Evolutionary conservation across 2,888 invertebrate genomes (phyloP).

Genomic region (Noctua fimbriata): DNA sequence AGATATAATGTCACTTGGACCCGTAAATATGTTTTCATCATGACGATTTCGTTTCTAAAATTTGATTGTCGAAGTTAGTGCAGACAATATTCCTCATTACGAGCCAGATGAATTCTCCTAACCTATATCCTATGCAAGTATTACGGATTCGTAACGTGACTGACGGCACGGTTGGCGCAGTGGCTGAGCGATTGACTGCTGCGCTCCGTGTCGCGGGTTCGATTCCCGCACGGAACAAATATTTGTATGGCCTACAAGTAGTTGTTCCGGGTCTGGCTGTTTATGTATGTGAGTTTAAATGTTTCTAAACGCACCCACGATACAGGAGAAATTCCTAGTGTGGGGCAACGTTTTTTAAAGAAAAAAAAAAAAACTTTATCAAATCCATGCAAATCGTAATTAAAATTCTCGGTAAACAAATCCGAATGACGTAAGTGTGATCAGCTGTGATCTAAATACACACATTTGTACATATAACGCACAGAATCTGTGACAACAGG

Average conservation of each 20-base stretch:
- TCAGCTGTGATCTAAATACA: conserved; percentile 85
- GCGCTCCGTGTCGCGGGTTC: too few species aligned
- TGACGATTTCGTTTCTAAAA: not conserved
- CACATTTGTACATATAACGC: conserved; percentile 68
- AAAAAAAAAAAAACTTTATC: too few species aligned
- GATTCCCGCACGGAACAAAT: too few species aligned
- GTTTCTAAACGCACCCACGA: too few species aligned
- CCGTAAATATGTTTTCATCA: not conserved
- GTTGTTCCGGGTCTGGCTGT: too few species aligned
- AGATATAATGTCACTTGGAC: not conserved
- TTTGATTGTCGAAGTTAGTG: not conserved
- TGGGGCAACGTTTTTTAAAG: too few species aligned
- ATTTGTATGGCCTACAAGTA: too few species aligned
- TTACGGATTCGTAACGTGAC: not conserved
- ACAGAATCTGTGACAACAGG: conserved; percentile 65
- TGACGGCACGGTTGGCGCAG: too few species aligned
- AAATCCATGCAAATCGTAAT: conserved; percentile 58
- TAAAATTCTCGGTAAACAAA: conserved; percentile 62
- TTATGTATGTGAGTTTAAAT: too few species aligned
- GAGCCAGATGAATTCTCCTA: too few species aligned
- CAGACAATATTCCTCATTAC: not conserved
- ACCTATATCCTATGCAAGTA: conserved; percentile 11
- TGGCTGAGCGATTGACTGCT: too few species aligned
- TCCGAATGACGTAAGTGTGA: conserved; percentile 79
- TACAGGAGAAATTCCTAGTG: too few species aligned